Evolutionary conservation across 2,797 vertebrate species (phyloP), one percentile per base, ranked within the genome.

Genomic region (Ataeniobius toweri): DNA sequence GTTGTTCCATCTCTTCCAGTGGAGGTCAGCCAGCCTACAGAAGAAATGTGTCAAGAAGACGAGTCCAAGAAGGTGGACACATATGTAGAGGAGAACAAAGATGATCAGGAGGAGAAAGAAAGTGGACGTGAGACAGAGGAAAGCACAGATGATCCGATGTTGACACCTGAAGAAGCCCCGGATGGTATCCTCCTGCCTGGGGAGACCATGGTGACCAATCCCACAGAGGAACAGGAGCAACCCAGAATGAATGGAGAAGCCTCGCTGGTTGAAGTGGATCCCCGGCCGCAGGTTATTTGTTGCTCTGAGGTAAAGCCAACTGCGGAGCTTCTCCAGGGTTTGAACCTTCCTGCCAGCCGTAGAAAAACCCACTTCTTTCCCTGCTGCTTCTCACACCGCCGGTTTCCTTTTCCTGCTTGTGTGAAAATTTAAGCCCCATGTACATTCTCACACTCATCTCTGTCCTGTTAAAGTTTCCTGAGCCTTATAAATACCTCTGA

Each of bases 251-350:
- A 99, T 67, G 98, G 98, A 91, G 97, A 98, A 88, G 92, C 96
- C 82, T 95, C 95, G 83, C 94, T 94, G 89, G 89, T 93, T 85
- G 97, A 97, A 94, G 93, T 94, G 87, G 97, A 97, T 89, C 94
- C 91, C 76, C 94, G 96, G 86, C 94, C 97, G 88, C 96, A 99
- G 94, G 96, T 99, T 97, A 98, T 99, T 96, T 99, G 97, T 98
- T 99, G 96, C 95, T 98, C 98, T 89, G 98, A 99, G 98, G 98
- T 99, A 99, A 99, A 97, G 82, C 84, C 82, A 24, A 89, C 91
- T 83, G 83, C 89, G 83, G 94, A 93, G 89, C 93, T 83, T 84
- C 83, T 83, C 88, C n/a, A 77, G 88, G 89, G 85, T 92, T 88
- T 84, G 79, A 83, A 2, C 81, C 86, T 41, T 86, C 85, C 86